Evolutionary conservation across 2,888 invertebrate species (phyloP).

Genomic region (Ophion obscuratus): DNA sequence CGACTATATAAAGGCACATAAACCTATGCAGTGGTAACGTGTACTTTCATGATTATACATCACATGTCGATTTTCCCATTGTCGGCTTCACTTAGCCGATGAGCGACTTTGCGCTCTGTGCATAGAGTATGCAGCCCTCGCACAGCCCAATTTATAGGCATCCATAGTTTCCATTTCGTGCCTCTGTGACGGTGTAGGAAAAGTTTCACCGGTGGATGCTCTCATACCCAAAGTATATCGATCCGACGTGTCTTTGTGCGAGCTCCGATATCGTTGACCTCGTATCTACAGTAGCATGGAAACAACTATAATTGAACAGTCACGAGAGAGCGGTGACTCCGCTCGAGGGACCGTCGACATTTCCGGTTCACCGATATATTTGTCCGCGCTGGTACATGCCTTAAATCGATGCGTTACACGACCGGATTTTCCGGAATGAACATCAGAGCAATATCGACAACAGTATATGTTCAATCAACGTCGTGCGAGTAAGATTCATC

Average conservation of each 20-base stretch:
- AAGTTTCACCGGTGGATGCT: conserved; percentile 7
- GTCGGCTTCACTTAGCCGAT: conserved; percentile 5
- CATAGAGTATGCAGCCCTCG: conserved; percentile 10
- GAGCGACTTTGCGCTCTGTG: not conserved
- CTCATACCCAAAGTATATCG: conserved; percentile 11
- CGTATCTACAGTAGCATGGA: conserved; percentile 38
- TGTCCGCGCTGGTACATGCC: conserved; percentile 6
- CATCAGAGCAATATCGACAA: not conserved
- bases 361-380: conserved; percentile 51
- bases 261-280: conserved; percentile 29
- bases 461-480: not conserved
- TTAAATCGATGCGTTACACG: not conserved
- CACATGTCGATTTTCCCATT: conserved; percentile 32
- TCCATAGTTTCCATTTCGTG: not conserved
- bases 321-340: conserved; percentile 2
- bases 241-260: conserved; percentile 22
- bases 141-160: not conserved
- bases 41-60: conserved; percentile 12
- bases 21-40: not conserved
- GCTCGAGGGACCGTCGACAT: conserved; percentile 41
- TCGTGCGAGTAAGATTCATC: not conserved
- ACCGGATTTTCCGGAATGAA: conserved; percentile 7
- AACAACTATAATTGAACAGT: conserved; percentile 22
- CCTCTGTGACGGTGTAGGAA: not conserved
- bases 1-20: not conserved